Evolutionary conservation across 2,797 vertebrate genomes (phyloP).

Genomic region (Ispidina picta): DNA sequence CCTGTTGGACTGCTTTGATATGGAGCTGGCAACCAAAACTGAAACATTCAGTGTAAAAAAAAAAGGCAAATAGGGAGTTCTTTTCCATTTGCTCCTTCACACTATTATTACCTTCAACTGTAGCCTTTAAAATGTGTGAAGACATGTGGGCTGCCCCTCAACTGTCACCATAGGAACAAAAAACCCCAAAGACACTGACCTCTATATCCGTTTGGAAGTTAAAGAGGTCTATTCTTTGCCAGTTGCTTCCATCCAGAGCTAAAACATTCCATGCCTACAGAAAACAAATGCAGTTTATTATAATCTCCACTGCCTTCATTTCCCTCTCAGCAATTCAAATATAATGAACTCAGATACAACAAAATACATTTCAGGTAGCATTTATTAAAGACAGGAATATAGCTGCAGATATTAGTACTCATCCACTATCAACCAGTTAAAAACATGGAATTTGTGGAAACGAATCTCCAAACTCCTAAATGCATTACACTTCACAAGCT

Average conservation of each 20-base stretch:
- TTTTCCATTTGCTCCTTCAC: neutral
- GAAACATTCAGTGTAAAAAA: neutral
- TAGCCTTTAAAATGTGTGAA: neutral
- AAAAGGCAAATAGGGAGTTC: neutral
- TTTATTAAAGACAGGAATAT: neutral
- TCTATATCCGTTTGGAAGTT: conserved; percentile 98
- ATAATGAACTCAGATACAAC: neutral
- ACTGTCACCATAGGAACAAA: neutral
- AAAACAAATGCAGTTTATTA: neutral
- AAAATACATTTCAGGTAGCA: neutral
- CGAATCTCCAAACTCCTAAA: neutral
- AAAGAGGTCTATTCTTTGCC: conserved; percentile 97
- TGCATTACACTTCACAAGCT: neutral
- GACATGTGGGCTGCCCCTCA: neutral
- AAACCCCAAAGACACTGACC: conserved; percentile 76
- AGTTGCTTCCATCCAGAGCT: conserved; percentile 96
- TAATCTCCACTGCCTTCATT: neutral
- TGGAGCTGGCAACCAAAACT: neutral
- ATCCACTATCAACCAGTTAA: neutral
- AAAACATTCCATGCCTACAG: conserved; percentile 93
- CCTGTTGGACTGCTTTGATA: neutral
- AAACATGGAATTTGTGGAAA: neutral
- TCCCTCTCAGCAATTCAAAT: neutral
- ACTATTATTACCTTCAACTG: neutral
- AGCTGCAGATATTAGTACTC: neutral